phyloP scores from a whole-genome alignment of 2,888 invertebrate genomes.

The Mayetiola destructor region DNA sequence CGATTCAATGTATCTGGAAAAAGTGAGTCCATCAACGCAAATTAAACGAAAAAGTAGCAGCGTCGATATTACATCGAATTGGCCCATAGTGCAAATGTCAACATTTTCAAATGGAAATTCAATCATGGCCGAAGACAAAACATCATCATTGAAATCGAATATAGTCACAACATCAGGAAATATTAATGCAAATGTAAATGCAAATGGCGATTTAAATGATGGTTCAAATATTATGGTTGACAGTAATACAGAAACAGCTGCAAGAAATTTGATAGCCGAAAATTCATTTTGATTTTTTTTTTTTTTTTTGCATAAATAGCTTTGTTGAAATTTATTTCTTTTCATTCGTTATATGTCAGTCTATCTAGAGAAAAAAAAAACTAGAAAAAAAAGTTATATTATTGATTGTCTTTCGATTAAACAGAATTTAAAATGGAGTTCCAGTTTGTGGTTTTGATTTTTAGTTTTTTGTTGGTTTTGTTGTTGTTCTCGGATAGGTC shows the following conservation, averaged over 20 bases:
- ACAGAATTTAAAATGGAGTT: too few relatives aligned
- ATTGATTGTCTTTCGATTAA: too few relatives aligned
- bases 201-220: not conserved
- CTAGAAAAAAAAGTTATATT: not conserved
- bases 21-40: conserved; percentile 16
- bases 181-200: too few relatives aligned
- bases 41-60: conserved; percentile 16
- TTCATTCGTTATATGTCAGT: not conserved
- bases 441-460: too few relatives aligned
- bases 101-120: not conserved
- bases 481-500: too few relatives aligned
- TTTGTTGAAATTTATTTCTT: not conserved
- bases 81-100: conserved; percentile 4
- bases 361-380: not conserved
- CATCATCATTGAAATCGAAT: too few relatives aligned
- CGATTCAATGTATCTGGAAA: not conserved
- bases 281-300: conserved; percentile 12
- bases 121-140: not conserved
- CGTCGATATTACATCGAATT: conserved; percentile 2
- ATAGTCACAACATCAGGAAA: too few relatives aligned
- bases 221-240: not conserved
- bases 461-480: too few relatives aligned
- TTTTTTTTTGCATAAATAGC: not conserved
- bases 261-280: conserved; percentile 23
- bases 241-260: conserved; percentile 23